Base-by-base conservation (phyloP, 2,797 vertebrate species). In the Steatocranus sp. region DNA sequence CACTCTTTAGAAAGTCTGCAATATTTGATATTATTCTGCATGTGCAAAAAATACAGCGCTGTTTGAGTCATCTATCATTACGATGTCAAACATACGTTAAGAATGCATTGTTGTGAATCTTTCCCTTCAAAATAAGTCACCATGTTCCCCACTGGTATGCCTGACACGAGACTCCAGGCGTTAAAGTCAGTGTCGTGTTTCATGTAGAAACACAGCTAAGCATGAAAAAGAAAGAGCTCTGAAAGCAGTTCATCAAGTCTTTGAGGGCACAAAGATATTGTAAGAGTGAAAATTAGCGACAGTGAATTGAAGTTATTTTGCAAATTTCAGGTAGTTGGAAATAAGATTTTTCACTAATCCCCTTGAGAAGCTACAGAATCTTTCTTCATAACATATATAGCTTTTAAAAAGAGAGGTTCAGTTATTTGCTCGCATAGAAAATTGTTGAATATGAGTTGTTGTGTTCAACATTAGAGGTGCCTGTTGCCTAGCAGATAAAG, bases 71-170 rank as follows among this genome's bases (percentile, higher is more conserved):
- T 30, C 10, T 78, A 36, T 88, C 66, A 34, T 66, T 48, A 54
- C 49, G 46, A 61, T 48, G 38, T 23, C 36, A 76, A 75, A 80
- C 41, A 79, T 63, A 84, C 58, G 58, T 84, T 61, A 83, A 74
- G 27, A 85, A 53, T 27, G 10, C 61, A 78, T 41, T 61, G 46
- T 58, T 58, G 54, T 58, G 54, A 58, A 58, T 78, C 8, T 70
- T 68, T 76, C 15, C 78, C 83, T 36, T 75, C 23, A 8, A 83
- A 87, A 75, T 36, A 70, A 75, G 79, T 87, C 81, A 75, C 54
- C 79, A 82, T 79, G 34, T 82, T 79, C 85, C 85, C 87, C 53
- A 17, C 51, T 86, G 83, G 80, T 27, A 79, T 86, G 79, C 84
- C 79, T 75, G 2, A 7, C 79, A 81, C 80, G 83, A 74, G 75